These are phyloP conservation scores for Coracopsis vasa DNA, from an alignment of 2,113 vertebrate genomes.

Conservation along the genomic window DNA sequence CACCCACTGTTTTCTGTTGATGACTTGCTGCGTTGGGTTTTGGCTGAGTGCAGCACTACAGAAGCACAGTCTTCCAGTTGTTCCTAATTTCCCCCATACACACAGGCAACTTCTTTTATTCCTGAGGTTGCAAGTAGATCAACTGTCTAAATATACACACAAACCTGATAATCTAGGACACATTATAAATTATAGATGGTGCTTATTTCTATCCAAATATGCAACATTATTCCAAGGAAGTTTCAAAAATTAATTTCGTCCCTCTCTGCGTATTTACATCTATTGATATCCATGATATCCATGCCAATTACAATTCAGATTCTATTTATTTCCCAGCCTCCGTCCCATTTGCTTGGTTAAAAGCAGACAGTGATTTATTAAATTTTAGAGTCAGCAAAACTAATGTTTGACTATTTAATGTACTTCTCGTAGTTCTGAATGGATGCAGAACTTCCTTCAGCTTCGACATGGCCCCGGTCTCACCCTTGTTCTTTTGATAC, in stretches of 20 bases:
- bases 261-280: background rate
- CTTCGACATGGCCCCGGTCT: rapidly evolving
- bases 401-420: background rate
- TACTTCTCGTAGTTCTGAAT: background rate
- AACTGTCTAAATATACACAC: background rate
- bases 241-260: background rate
- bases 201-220: background rate
- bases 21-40: rapidly evolving
- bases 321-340: background rate
- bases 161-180: background rate
- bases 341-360: background rate
- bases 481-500: background rate
- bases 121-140: background rate
- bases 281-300: background rate
- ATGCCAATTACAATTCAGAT: background rate
- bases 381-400: background rate
- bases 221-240: background rate
- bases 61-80: background rate
- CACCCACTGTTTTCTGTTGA: constrained; percentile 77
- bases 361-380: background rate
- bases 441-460: background rate
- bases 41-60: rapidly evolving
- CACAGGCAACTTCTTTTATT: rapidly evolving
- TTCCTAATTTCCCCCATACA: background rate
- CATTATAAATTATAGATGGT: background rate